Conservation (phyloP, 2,888 invertebrate genomes). For the Drosophila greeni region DNA sequence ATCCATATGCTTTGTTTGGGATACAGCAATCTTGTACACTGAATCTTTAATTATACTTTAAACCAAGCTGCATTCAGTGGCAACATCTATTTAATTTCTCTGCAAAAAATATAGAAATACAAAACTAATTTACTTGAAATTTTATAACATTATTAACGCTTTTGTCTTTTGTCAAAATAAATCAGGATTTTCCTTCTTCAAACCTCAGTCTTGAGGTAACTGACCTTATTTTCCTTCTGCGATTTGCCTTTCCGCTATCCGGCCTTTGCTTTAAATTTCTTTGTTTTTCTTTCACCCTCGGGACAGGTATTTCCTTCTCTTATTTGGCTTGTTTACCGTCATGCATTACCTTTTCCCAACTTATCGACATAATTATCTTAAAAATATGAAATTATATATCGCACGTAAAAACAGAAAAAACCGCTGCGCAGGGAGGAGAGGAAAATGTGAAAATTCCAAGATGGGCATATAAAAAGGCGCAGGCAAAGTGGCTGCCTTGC, state of each 20-base stretch:
- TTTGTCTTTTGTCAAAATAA: background rate
- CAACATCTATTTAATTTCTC: background rate
- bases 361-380: slow-evolving; percentile 74
- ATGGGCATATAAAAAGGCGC: slow-evolving; percentile 45
- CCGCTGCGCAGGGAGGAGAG: slow-evolving; percentile 17
- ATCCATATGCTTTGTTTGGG: background rate
- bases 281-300: slow-evolving; percentile 29
- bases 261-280: slow-evolving; percentile 5
- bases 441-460: slow-evolving; percentile 38
- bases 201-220: slow-evolving; percentile 9
- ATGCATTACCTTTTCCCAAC: slow-evolving; percentile 67
- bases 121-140: background rate
- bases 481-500: slow-evolving; percentile 46
- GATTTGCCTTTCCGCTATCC: background rate
- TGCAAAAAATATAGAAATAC: background rate
- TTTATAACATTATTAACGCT: background rate
- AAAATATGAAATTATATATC: slow-evolving; percentile 71
- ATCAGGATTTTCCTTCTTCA: background rate
- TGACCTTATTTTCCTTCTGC: slow-evolving; percentile 10
- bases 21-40: background rate
- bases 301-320: slow-evolving; percentile 24
- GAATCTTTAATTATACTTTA: background rate
- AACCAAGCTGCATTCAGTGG: too few relatives aligned
- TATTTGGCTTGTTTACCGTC: slow-evolving; percentile 51
- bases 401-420: slow-evolving; percentile 42